These are phyloP conservation scores for Rhagonycha fulva DNA, from an alignment of 2,888 invertebrate genomes.

Conservation along the genomic window DNA sequence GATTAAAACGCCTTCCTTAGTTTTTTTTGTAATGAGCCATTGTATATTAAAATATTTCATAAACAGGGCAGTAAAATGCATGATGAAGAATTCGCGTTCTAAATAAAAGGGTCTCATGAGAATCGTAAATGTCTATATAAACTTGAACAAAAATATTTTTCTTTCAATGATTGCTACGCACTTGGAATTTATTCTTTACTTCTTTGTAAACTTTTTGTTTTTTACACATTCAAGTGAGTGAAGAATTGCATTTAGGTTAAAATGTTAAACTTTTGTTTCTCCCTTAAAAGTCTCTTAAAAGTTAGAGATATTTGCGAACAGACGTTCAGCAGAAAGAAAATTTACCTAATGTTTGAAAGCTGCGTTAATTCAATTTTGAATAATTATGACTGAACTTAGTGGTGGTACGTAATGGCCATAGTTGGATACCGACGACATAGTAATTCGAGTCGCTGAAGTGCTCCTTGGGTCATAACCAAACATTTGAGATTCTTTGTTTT, in stretches of 20 bases:
- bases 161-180: constrained; percentile 13
- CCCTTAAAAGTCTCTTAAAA: neutral
- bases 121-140: constrained; percentile 19
- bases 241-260: neutral
- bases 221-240: neutral
- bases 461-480: neutral
- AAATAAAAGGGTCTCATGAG: constrained; percentile 18
- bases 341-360: neutral
- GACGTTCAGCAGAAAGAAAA: neutral
- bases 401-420: neutral
- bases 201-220: neutral
- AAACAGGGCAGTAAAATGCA: constrained; percentile 11
- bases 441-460: neutral
- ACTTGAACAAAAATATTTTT: constrained; percentile 17
- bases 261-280: neutral
- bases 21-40: neutral
- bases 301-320: neutral
- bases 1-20: neutral
- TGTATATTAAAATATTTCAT: neutral
- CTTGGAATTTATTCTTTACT: constrained; percentile 14
- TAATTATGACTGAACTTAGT: no score
- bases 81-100: constrained; percentile 6
- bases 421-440: neutral
- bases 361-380: neutral
- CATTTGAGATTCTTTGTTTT: neutral